phyloP scores from a whole-genome alignment of 2,888 invertebrate genomes.

The Acanthacorydalis orientalis region DNA sequence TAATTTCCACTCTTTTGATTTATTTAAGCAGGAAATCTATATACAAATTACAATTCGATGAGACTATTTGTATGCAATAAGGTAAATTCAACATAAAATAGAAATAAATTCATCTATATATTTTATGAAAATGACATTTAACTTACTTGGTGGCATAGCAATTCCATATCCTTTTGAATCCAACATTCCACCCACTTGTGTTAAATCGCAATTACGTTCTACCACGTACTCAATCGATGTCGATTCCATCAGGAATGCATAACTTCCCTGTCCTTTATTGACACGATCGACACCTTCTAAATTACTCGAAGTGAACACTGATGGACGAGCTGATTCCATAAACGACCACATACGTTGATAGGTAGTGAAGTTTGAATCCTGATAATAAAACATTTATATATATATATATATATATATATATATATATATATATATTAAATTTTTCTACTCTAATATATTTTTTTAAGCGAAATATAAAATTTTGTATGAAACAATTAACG shows the following conservation, averaged over 20 bases:
- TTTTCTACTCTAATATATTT: neutral
- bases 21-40: too few relatives aligned
- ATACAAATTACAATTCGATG: too few relatives aligned
- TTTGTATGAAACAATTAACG: too few relatives aligned
- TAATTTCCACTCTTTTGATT: too few relatives aligned
- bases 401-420: too few relatives aligned
- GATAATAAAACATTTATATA: constrained; percentile 13
- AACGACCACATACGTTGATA: constrained; percentile 93
- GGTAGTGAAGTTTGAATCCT: constrained; percentile 87
- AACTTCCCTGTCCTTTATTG: constrained; percentile 64
- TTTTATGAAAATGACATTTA: neutral
- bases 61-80: too few relatives aligned
- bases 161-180: constrained; percentile 94
- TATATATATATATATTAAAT: neutral
- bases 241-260: constrained; percentile 96
- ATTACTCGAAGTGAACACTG: constrained; percentile 73
- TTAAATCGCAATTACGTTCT: constrained; percentile 77
- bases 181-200: constrained; percentile 79
- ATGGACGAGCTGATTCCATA: constrained; percentile 78
- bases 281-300: constrained; percentile 85
- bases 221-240: constrained; percentile 91
- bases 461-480: too few relatives aligned
- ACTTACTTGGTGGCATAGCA: constrained; percentile 79
- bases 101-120: neutral
- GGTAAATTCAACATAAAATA: neutral